Percentiles rank a stretch among this genome's conserved stretches.
phyloP scores from a whole-genome alignment of 2,113 vertebrate species.

The Pantherophis guttatus region DNA sequence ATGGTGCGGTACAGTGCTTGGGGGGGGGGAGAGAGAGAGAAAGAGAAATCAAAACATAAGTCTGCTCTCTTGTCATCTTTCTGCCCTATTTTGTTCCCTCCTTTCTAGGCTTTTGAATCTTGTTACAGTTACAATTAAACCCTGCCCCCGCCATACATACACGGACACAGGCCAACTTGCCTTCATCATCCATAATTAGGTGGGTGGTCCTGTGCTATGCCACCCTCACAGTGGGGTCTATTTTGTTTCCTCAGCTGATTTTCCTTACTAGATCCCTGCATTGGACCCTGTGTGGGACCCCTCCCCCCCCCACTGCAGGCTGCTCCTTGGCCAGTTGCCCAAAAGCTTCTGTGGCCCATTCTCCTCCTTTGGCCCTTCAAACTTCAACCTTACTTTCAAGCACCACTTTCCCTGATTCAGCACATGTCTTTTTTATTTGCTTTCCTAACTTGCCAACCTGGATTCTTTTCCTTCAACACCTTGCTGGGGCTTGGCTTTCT shows the following conservation, averaged over 20 bases:
- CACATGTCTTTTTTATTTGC: neutral
- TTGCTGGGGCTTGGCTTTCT: neutral
- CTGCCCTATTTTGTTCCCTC: neutral
- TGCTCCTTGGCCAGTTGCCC: neutral
- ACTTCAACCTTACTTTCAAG: neutral
- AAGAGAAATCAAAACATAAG: neutral
- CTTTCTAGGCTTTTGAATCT: neutral
- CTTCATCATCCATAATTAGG: neutral
- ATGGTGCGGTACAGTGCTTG: neutral
- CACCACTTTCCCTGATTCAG: neutral
- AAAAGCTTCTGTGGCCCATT: neutral
- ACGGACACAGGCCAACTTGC: neutral
- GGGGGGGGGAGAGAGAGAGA: too few relatives aligned
- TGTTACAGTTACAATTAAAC: neutral
- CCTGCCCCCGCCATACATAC: neutral
- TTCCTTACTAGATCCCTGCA: neutral
- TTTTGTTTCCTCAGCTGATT: neutral
- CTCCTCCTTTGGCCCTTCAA: neutral
- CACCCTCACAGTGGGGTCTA: neutral
- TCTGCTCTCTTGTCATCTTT: neutral
- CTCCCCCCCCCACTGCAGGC: neutral
- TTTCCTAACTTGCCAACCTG: neutral
- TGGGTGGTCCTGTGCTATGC: neutral
- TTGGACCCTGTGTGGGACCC: neutral
- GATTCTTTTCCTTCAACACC: neutral